Conservation (phyloP, 2,797 vertebrate genomes). For the Silurus lanzhouensis region DNA sequence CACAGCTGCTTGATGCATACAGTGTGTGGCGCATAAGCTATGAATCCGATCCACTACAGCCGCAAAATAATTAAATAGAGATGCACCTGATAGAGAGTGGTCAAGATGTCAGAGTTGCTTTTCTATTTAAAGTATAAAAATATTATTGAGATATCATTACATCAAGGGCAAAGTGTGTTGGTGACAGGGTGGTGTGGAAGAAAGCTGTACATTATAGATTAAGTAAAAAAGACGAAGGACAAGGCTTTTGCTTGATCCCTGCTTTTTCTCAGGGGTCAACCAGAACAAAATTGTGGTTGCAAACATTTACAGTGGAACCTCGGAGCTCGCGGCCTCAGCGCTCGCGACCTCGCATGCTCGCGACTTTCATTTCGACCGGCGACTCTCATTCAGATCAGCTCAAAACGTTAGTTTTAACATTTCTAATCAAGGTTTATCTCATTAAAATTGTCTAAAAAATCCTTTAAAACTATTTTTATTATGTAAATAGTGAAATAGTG, state of each 20-base stretch:
- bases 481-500: too few species aligned
- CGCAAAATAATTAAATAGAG: conserved; percentile 45
- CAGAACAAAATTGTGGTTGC: conserved; percentile 27
- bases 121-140: conserved; percentile 1
- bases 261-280: conserved; percentile 10
- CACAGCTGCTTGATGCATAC: not conserved
- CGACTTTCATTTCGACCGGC: too few species aligned
- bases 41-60: conserved; percentile 43
- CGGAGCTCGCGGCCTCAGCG: too few species aligned
- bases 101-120: not conserved
- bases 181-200: not conserved
- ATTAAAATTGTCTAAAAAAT: conserved; percentile 8
- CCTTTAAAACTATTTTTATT: too few species aligned
- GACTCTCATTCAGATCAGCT: too few species aligned
- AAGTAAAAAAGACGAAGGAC: not conserved
- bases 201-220: not conserved
- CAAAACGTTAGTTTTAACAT: too few species aligned
- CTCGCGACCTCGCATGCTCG: too few species aligned
- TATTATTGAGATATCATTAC: not conserved
- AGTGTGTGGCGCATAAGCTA: conserved; percentile 21
- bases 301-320: not conserved
- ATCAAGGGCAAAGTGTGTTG: not conserved
- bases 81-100: conserved; percentile 32
- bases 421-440: too few species aligned
- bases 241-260: not conserved